A percentile compares a stretch with the other conserved stretches of the same genome.
Conservation (phyloP, 2,888 invertebrate species). For the Mimas tiliae region DNA sequence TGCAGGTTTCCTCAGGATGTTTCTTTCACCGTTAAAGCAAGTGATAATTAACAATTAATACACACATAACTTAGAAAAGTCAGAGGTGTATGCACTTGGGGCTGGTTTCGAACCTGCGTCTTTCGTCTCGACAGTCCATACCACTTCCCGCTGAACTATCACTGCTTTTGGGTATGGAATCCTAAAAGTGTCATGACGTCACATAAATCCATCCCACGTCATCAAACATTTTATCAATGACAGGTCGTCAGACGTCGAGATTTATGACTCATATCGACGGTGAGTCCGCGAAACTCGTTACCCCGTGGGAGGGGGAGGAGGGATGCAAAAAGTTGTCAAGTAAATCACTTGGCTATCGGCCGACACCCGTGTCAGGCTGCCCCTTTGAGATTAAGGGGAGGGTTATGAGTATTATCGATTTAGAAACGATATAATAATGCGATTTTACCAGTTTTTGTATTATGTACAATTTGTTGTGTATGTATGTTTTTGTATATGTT, state of each 20-base stretch:
- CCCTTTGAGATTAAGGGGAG: slow-evolving; percentile 8
- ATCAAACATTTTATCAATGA: background rate
- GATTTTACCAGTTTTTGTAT: background rate
- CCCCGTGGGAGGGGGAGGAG: background rate
- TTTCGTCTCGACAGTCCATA: too few relatives aligned
- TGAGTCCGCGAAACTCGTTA: slow-evolving; percentile 6
- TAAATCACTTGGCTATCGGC: slow-evolving; percentile 21
- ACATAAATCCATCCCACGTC: background rate
- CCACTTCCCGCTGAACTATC: too few relatives aligned
- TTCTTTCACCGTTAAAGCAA: too few relatives aligned
- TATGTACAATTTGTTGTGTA: too few relatives aligned
- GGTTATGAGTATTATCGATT: background rate
- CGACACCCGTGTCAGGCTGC: slow-evolving; percentile 19
- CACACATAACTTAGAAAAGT: too few relatives aligned
- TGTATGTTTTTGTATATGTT: too few relatives aligned
- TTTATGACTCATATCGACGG: slow-evolving; percentile 17
- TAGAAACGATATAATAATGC: background rate
- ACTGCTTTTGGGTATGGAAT: too few relatives aligned
- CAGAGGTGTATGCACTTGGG: too few relatives aligned
- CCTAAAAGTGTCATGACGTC: background rate
- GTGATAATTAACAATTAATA: too few relatives aligned
- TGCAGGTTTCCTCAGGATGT: too few relatives aligned
- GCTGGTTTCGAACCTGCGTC: too few relatives aligned
- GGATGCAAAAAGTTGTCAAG: slow-evolving; percentile 23
- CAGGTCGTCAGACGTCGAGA: background rate